A percentile compares a stretch with the other conserved stretches of the same genome.
Evolutionary conservation across 2,797 vertebrate species (phyloP).

Genomic region (Lithobates pipiens): DNA sequence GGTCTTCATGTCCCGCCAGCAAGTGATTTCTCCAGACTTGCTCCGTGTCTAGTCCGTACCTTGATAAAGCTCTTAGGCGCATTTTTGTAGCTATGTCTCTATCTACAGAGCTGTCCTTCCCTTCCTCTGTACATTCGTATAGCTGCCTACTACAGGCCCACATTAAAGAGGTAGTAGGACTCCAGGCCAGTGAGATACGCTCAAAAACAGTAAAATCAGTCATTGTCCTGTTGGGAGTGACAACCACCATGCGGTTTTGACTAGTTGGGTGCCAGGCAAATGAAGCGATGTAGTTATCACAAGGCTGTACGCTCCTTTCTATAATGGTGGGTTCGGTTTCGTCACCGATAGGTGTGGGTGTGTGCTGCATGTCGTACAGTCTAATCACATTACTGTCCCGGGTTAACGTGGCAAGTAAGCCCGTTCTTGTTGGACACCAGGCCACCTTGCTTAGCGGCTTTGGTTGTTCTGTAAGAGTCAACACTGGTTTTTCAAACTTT

Average conservation of each 20-base stretch:
- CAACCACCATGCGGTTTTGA: constrained; percentile 97
- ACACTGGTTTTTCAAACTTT: constrained; percentile 96
- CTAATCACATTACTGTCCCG: constrained; percentile 95
- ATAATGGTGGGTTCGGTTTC: constrained; percentile 98
- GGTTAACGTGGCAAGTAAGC: constrained; percentile 92
- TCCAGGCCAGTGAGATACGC: constrained; percentile 96
- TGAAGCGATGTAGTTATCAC: constrained; percentile 91
- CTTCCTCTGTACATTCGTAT: constrained; percentile 91
- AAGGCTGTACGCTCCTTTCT: constrained; percentile 95
- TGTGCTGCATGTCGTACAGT: constrained; percentile 98
- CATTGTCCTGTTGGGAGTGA: constrained; percentile 93
- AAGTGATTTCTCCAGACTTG: constrained; percentile 96
- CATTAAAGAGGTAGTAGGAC: constrained; percentile 92
- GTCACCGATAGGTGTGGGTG: constrained; percentile 93
- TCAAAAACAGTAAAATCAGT: constrained; percentile 98
- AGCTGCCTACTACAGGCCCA: constrained; percentile 97
- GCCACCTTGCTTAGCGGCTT: constrained; percentile 96
- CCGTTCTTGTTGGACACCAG: constrained; percentile 96
- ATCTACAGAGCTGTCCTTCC: constrained; percentile 78
- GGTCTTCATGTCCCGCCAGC: constrained; percentile 90
- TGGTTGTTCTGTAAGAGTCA: constrained; percentile 93
- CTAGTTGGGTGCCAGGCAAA: constrained; percentile 97
- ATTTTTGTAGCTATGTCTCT: constrained; percentile 97
- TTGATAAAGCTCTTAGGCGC: constrained; percentile 91
- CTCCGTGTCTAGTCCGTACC: constrained; percentile 93